These are phyloP conservation scores for Intellagama lesueurii DNA, from an alignment of 2,797 vertebrate genomes.

Conservation along the genomic window DNA sequence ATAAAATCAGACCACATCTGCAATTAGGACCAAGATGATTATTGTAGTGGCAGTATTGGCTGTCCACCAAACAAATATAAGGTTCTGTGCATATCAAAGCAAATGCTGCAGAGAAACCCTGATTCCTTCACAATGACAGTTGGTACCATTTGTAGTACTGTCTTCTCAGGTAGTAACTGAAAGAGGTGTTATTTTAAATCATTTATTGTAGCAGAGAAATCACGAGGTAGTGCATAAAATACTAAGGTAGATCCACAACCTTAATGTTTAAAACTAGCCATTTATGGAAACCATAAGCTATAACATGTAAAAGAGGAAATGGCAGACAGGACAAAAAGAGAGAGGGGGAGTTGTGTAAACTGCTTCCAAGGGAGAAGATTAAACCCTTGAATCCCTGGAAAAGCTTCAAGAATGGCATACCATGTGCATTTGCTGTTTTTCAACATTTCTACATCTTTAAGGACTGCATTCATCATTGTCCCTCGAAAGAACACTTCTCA, in stretches of 20 bases:
- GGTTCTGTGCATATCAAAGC: slow-evolving; percentile 23
- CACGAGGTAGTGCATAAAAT: slow-evolving; percentile 53
- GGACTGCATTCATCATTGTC: too few relatives aligned
- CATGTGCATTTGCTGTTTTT: not conserved
- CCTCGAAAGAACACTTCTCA: too few relatives aligned
- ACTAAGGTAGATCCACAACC: slow-evolving; percentile 56
- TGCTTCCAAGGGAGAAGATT: slow-evolving; percentile 8
- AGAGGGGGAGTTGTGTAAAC: not conserved
- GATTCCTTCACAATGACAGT: slow-evolving; percentile 29
- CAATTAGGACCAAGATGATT: not conserved
- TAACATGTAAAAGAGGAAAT: slow-evolving; percentile 39
- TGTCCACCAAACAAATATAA: slow-evolving; percentile 16
- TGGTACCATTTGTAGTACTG: not conserved
- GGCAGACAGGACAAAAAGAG: slow-evolving; percentile 25
- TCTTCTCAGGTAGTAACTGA: slow-evolving; percentile 41
- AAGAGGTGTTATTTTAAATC: slow-evolving; percentile 62
- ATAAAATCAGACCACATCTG: not conserved
- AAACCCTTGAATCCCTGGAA: slow-evolving; percentile 27
- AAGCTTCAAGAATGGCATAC: not conserved
- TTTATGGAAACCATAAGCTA: slow-evolving; percentile 59
- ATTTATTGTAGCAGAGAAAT: slow-evolving; percentile 58
- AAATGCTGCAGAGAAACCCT: slow-evolving; percentile 7
- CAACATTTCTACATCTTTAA: too few relatives aligned
- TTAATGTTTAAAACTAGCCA: slow-evolving; percentile 61
- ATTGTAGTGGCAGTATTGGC: not conserved